These are phyloP conservation scores for Lycaon pictus DNA, from an alignment of 2,113 vertebrate species.

Conservation along the genomic window DNA sequence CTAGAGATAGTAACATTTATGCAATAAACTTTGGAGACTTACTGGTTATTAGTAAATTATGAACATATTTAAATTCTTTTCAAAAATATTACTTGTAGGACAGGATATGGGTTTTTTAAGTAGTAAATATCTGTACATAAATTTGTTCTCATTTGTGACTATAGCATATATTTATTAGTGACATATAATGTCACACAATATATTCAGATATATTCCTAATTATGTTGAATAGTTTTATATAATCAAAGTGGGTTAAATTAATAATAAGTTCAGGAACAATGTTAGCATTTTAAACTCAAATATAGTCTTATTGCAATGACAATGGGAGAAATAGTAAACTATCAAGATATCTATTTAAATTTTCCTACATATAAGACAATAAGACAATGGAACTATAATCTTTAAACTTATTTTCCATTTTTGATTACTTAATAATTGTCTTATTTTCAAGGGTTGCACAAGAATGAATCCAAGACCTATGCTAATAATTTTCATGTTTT, in stretches of 20 bases:
- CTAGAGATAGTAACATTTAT: neutral
- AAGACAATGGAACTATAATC: neutral
- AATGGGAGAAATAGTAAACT: neutral
- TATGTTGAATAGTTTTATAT: conserved; percentile 39
- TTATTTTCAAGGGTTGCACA: neutral
- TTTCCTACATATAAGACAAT: neutral
- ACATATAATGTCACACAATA: neutral
- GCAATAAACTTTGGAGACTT: neutral
- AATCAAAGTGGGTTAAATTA: neutral
- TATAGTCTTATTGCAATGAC: conserved; percentile 22
- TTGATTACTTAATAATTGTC: neutral
- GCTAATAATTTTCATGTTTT: neutral
- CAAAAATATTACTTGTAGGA: neutral
- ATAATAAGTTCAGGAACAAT: neutral
- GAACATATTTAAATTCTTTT: conserved; percentile 4
- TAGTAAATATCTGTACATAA: conserved; percentile 8
- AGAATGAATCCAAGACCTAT: neutral
- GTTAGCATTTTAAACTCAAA: conserved; percentile 1
- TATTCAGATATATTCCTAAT: neutral
- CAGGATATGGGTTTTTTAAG: neutral
- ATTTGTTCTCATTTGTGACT: neutral
- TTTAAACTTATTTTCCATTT: conserved; percentile 26
- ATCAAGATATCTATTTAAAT: conserved; percentile 15
- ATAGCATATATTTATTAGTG: neutral
- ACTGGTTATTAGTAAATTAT: conserved; percentile 13